phyloP scores from a whole-genome alignment of 2,888 invertebrate genomes.

The Eucriotettix oculatus region DNA sequence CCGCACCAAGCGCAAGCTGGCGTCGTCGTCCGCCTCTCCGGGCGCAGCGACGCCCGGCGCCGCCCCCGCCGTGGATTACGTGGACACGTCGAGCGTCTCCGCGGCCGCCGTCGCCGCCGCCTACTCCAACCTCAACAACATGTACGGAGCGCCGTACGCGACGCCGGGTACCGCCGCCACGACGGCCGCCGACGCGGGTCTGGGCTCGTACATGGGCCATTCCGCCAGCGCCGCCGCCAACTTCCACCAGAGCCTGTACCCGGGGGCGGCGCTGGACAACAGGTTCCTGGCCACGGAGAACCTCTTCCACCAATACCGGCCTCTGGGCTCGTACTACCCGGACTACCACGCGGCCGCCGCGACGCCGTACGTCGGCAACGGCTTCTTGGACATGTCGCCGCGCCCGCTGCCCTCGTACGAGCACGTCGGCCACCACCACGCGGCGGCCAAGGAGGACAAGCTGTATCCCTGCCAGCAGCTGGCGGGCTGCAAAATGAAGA shows the following conservation, averaged over 20 bases:
- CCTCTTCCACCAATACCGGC: constrained; percentile 77
- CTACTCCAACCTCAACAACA: constrained; percentile 32
- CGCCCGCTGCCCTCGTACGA: constrained; percentile 46
- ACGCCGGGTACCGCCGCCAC: constrained; percentile 43
- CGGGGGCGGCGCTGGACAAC: constrained; percentile 38
- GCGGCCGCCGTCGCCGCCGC: constrained; percentile 36
- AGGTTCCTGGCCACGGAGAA: constrained; percentile 68
- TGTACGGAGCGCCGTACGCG: constrained; percentile 66
- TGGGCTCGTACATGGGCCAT: constrained; percentile 49
- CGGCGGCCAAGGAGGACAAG: constrained; percentile 33
- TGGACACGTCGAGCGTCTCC: constrained; percentile 17
- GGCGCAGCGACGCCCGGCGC: constrained; percentile 10
- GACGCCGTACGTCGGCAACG: constrained; percentile 13
- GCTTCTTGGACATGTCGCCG: constrained; percentile 57
- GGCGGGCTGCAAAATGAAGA: constrained; percentile 27
- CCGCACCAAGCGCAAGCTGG: constrained; percentile 56
- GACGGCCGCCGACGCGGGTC: constrained; percentile 32
- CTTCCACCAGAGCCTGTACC: constrained; percentile 43
- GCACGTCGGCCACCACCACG: constrained; percentile 35
- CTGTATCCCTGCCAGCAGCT: constrained; percentile 43
- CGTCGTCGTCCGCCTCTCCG: constrained; percentile 22
- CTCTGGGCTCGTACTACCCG: constrained; percentile 67
- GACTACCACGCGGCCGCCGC: constrained; percentile 32
- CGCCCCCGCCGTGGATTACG: constrained; percentile 12
- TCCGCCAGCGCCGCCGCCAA: constrained; percentile 32